Conservation (phyloP, 2,888 invertebrate genomes). For the Aphidoletes aphidimyza region DNA sequence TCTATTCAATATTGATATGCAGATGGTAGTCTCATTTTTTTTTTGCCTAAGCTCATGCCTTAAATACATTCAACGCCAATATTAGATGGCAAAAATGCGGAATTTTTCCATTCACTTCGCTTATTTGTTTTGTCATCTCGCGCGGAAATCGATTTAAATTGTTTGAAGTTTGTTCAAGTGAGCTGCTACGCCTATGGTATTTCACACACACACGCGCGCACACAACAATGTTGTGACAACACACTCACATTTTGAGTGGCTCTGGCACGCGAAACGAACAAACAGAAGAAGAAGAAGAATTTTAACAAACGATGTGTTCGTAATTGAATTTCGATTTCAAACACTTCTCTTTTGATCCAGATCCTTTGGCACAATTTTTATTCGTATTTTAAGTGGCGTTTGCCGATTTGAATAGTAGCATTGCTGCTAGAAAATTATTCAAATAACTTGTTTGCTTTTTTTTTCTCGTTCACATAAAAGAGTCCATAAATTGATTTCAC, state of each 20-base stretch:
- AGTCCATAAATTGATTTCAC: not conserved
- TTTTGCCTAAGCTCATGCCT: too few relatives aligned
- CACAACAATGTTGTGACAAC: too few relatives aligned
- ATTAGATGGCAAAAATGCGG: too few relatives aligned
- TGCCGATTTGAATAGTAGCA: too few relatives aligned
- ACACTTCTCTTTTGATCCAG: not conserved
- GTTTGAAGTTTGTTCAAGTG: constrained; percentile 17
- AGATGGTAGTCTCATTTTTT: not conserved
- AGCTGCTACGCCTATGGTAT: not conserved
- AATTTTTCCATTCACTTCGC: not conserved
- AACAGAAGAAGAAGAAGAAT: too few relatives aligned
- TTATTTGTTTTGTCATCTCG: constrained; percentile 37
- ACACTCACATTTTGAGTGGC: not conserved
- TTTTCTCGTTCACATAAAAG: not conserved
- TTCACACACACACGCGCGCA: too few relatives aligned
- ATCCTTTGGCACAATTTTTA: not conserved
- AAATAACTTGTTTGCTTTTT: not conserved
- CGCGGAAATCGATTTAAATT: not conserved
- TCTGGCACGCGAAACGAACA: not conserved
- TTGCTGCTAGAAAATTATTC: not conserved
- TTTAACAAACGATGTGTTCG: too few relatives aligned
- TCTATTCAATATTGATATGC: not conserved
- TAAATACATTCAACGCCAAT: too few relatives aligned
- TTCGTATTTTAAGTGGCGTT: not conserved
- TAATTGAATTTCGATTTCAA: constrained; percentile 49